These are phyloP conservation scores for Asobara japonica DNA, from an alignment of 1,140 invertebrate species.

Conservation along the genomic window DNA sequence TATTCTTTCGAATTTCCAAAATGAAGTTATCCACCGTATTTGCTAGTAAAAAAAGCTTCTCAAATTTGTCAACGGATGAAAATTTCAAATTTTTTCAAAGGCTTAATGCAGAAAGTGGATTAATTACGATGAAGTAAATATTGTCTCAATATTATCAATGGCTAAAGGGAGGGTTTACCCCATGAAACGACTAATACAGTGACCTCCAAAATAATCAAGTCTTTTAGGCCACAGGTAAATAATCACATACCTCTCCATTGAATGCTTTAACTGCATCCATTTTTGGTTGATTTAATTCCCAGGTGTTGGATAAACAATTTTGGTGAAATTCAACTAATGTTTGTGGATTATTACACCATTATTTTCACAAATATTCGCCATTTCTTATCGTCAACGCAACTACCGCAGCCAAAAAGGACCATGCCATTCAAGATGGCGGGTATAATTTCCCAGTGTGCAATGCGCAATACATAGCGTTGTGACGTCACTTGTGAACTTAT, in stretches of 20 bases:
- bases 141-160: too few relatives aligned
- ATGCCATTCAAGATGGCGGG: conserved; percentile 65
- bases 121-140: too few relatives aligned
- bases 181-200: too few relatives aligned
- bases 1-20: too few relatives aligned
- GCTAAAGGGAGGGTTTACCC: conserved; percentile 47
- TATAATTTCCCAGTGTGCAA: conserved; percentile 53
- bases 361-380: conserved; percentile 43
- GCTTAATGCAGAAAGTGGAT: too few relatives aligned
- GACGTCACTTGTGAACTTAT: conserved; percentile 53
- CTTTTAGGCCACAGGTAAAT: not conserved
- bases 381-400: conserved; percentile 45
- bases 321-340: conserved; percentile 40
- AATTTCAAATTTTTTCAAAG: too few relatives aligned
- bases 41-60: too few relatives aligned
- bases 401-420: conserved; percentile 46
- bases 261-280: conserved; percentile 76
- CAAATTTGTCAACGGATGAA: too few relatives aligned
- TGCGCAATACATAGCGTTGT: conserved; percentile 51
- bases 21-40: too few relatives aligned
- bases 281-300: not conserved
- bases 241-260: conserved; percentile 71
- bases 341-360: conserved; percentile 38
- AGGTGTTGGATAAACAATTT: not conserved
- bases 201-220: conserved; percentile 49